Evolutionary conservation across 2,113 vertebrate species (phyloP), one percentile per base, ranked within the genome.

Genomic region (Mohoua ochrocephala): DNA sequence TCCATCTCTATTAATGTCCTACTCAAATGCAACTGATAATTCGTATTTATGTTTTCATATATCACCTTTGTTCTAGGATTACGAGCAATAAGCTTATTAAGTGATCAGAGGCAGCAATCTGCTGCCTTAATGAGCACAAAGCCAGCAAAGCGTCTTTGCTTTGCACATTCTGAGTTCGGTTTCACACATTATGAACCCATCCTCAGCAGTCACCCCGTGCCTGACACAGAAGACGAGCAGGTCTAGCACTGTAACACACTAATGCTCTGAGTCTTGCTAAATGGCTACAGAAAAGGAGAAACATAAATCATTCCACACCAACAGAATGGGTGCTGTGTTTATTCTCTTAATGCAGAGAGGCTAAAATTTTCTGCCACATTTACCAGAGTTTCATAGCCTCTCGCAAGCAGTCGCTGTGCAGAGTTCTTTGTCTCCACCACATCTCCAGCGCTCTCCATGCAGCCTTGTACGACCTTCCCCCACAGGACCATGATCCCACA

Each of bases 401-500:
- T 54, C 37, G 70, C 5, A 21, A 50, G 61, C 4, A 2, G 9
- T 54, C 7, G 1, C 28, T 3, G 1, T 0, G 1, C 19, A 57
- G 37, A 30, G 13, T 6, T 31, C 2, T 4, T 12, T 20, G 15
- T 30, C 54, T 67, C n/a, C 42, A 41, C 15, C 56, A 24, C 19
- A 64, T 28, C 45, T 37, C 42, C 59, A 45, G 28, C 0, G 0
- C 23, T 37, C 77, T 78, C 52, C 39, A 15, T 2, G 33, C 23
- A 77, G 45, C 11, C 26, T 53, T 15, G 4, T 13, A 42, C 0
- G 6, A 77, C 42, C 7, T 50, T 24, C 8, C 6, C 4, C 13
- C 0, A 0, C 3, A 20, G 2, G 30, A 64, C 30, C 33, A 59
- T 0, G 0, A 56, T 18, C 24, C 56, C 47, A 59, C 0, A 1